Evolutionary conservation across 2,888 invertebrate species (phyloP).

Genomic region (Calameuta idolon): DNA sequence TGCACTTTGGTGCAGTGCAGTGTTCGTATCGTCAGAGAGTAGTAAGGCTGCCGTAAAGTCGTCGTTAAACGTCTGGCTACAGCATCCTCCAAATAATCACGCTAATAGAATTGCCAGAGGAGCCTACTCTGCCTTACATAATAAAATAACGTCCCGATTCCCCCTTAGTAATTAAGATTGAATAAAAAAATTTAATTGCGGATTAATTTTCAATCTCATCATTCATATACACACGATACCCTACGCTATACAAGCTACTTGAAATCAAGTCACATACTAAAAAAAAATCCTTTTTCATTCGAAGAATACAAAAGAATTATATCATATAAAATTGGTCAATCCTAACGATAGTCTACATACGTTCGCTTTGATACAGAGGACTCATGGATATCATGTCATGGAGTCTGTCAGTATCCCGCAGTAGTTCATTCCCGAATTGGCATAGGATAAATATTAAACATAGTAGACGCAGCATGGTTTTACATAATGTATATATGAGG

Average conservation of each 20-base stretch:
- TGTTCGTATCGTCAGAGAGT: conserved; percentile 25
- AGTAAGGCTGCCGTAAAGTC: conserved; percentile 32
- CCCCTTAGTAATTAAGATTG: background rate
- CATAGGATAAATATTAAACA: background rate
- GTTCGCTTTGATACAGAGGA: background rate
- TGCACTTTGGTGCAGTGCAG: conserved; percentile 58
- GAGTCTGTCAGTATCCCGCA: background rate
- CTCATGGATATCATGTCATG: background rate
- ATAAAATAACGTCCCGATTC: background rate
- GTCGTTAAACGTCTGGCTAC: conserved; percentile 33
- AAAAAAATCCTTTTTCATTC: background rate
- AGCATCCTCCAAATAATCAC: background rate
- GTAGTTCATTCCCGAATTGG: background rate
- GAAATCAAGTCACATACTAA: too few species aligned
- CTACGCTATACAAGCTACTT: too few species aligned
- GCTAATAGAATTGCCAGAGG: background rate
- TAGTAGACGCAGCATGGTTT: background rate
- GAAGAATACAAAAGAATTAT: background rate
- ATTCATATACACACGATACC: background rate
- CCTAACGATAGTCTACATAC: background rate
- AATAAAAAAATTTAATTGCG: background rate
- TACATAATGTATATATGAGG: background rate
- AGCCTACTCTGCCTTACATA: background rate
- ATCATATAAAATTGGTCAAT: background rate
- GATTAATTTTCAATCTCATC: background rate